phyloP scores from a whole-genome alignment of 2,113 vertebrate species.

The Nyctereutes procyonoides region DNA sequence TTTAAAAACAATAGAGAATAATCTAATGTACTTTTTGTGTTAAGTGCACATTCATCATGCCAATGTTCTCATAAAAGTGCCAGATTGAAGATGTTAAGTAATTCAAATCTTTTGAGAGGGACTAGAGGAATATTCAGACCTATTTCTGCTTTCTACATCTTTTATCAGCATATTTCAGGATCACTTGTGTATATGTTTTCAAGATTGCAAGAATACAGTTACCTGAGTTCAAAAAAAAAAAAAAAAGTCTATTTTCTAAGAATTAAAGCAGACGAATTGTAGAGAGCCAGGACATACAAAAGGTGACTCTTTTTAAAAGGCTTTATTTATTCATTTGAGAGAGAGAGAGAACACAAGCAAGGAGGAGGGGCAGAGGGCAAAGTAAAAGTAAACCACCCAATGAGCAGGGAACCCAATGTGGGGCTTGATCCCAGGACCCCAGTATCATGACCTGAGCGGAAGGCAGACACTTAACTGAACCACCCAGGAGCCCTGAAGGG shows the following conservation, averaged over 20 bases:
- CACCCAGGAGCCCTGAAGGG: too few relatives aligned
- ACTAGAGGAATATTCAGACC: not conserved
- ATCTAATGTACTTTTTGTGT: not conserved
- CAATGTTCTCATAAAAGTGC: conserved; percentile 4
- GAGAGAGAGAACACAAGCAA: too few relatives aligned
- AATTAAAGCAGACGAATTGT: not conserved
- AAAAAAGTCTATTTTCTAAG: not conserved
- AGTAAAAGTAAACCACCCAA: too few relatives aligned
- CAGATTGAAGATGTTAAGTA: conserved; percentile 1
- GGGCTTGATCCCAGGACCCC: too few relatives aligned
- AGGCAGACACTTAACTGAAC: too few relatives aligned
- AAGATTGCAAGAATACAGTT: not conserved
- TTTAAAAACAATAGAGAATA: conserved; percentile 17
- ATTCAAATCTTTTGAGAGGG: not conserved
- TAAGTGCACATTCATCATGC: not conserved
- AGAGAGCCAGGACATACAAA: rapidly evolving
- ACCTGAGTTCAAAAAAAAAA: conserved; percentile 25
- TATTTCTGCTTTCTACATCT: not conserved
- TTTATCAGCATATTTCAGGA: not conserved
- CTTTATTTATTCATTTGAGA: too few relatives aligned
- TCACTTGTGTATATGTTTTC: not conserved
- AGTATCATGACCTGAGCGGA: too few relatives aligned
- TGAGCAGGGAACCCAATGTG: too few relatives aligned
- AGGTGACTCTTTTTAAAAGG: too few relatives aligned
- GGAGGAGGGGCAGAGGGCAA: too few relatives aligned